phyloP scores from a whole-genome alignment of 2,797 vertebrate genomes.

The Cheirogaleus major region DNA sequence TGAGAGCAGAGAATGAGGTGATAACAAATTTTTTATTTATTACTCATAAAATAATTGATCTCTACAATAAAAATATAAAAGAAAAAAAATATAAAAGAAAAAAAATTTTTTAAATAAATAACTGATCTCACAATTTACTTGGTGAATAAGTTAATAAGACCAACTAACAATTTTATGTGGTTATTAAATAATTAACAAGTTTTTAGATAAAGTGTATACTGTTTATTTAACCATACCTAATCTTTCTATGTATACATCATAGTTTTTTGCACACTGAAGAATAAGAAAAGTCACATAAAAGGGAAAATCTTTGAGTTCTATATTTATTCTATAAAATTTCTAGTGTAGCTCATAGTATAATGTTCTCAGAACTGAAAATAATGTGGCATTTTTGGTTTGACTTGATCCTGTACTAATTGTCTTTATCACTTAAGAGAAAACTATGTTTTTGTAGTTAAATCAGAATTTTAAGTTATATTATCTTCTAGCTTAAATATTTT shows the following conservation, averaged over 20 bases:
- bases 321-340: constrained; percentile 4
- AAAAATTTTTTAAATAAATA: neutral
- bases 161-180: neutral
- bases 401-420: neutral
- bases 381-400: constrained; percentile 18
- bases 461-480: constrained; percentile 13
- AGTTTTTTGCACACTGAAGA: constrained; percentile 1
- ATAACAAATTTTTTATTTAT: neutral
- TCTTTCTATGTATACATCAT: constrained; percentile 9
- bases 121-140: neutral
- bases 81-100: neutral
- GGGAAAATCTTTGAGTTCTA: neutral
- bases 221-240: constrained; percentile 28
- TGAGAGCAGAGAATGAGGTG: constrained; percentile 95
- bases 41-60: neutral
- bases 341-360: neutral
- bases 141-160: neutral
- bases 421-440: constrained; percentile 46
- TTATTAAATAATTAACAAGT: constrained; percentile 3
- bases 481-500: constrained; percentile 10
- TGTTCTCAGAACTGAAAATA: constrained; percentile 25
- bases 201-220: constrained; percentile 16
- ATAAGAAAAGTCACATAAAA: constrained; percentile 17
- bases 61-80: neutral
- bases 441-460: constrained; percentile 21